These are phyloP conservation scores for Mesembrinibis cayennensis DNA, from an alignment of 2,113 vertebrate species.

Conservation along the genomic window DNA sequence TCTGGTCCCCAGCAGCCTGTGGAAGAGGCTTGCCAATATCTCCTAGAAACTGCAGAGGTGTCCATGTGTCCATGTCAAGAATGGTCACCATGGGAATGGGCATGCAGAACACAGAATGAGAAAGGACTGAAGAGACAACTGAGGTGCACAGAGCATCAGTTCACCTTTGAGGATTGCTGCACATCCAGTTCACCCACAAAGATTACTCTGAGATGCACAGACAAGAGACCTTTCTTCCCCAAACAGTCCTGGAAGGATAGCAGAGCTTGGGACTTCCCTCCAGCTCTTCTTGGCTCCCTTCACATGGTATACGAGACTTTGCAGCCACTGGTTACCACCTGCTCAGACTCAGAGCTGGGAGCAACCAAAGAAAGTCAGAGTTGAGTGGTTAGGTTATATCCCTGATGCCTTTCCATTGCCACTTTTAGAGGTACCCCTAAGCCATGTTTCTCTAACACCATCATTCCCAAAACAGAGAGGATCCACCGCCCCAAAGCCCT, in stretches of 20 bases:
- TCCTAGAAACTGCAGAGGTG: background rate
- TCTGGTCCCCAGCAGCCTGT: background rate
- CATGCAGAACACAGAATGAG: background rate
- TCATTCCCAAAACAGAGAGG: background rate
- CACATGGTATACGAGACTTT: accelerated
- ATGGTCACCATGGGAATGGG: background rate
- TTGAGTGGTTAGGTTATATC: background rate
- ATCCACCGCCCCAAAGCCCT: background rate
- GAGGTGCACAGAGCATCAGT: background rate
- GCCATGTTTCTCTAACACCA: background rate
- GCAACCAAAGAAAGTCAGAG: background rate
- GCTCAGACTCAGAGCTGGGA: background rate
- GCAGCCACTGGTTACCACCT: background rate
- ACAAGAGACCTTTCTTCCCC: background rate
- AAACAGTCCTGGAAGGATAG: background rate
- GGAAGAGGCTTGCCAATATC: background rate
- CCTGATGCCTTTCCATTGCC: background rate
- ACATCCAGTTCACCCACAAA: background rate
- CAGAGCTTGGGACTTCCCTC: background rate
- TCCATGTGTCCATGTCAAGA: background rate
- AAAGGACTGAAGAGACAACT: background rate
- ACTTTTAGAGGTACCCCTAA: background rate
- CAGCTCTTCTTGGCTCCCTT: background rate
- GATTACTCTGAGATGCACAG: background rate
- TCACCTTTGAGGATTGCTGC: background rate